A percentile compares a stretch with the other conserved stretches of the same genome.
Evolutionary conservation across 2,797 vertebrate species (phyloP).

Genomic region (Alca torda): DNA sequence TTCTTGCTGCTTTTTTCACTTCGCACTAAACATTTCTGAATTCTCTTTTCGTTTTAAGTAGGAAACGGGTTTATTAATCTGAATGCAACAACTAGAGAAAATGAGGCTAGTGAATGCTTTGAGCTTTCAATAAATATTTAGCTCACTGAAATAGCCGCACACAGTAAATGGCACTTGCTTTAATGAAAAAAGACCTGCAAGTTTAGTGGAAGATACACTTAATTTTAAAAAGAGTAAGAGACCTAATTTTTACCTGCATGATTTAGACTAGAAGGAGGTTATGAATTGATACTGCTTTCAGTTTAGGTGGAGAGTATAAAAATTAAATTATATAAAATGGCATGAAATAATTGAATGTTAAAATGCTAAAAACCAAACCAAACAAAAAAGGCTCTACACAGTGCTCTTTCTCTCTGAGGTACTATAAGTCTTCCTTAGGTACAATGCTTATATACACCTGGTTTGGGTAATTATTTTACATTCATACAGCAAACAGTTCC

Average conservation of each 20-base stretch:
- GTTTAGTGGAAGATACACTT: conserved; percentile 36
- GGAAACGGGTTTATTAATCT: conserved; percentile 73
- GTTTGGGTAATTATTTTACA: conserved; percentile 7
- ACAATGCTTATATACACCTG: neutral
- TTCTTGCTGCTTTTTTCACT: conserved; percentile 50
- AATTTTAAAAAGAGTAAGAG: neutral
- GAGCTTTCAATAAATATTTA: conserved; percentile 59
- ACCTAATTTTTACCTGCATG: neutral
- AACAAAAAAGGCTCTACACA: neutral
- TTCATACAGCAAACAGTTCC: neutral
- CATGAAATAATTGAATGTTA: neutral
- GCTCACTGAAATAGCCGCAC: conserved; percentile 37
- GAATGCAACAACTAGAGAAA: conserved; percentile 62
- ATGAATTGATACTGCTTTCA: conserved; percentile 34
- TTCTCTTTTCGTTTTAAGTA: conserved; percentile 68
- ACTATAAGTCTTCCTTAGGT: neutral
- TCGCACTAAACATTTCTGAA: conserved; percentile 58
- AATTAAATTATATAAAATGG: conserved; percentile 9
- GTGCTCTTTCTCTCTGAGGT: neutral
- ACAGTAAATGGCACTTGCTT: conserved; percentile 52
- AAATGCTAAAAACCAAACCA: neutral
- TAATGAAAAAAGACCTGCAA: conserved; percentile 28
- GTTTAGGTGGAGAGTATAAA: conserved; percentile 23
- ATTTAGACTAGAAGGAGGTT: conserved; percentile 47
- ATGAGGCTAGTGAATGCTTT: conserved; percentile 50